Conservation (phyloP, 2,888 invertebrate species). For the Cryptus viduatorius region DNA sequence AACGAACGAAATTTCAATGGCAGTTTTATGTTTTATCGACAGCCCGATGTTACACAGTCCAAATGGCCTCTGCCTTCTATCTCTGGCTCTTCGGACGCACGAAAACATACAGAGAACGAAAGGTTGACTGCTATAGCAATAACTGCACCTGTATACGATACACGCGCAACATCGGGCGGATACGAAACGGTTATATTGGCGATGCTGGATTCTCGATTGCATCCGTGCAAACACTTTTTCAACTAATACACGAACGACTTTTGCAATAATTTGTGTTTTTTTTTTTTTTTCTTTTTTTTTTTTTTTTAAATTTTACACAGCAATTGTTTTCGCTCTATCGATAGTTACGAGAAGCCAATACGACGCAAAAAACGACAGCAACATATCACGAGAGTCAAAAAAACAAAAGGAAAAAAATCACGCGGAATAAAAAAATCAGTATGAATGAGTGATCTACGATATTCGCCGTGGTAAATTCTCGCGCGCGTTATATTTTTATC, state of each 20-base stretch:
- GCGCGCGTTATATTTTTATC: neutral
- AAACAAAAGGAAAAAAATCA: neutral
- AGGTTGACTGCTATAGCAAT: neutral
- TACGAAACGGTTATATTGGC: neutral
- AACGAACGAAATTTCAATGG: conserved; percentile 51
- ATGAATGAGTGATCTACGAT: neutral
- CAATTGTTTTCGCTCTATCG: neutral
- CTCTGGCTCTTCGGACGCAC: conserved; percentile 14
- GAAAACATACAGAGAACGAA: neutral
- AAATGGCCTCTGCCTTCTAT: conserved; percentile 17
- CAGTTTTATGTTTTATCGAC: conserved; percentile 63
- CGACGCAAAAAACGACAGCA: neutral
- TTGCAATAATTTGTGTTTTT: neutral
- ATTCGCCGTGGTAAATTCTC: neutral
- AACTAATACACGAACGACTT: neutral
- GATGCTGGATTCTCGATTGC: neutral
- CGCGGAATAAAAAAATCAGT: neutral
- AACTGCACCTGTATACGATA: neutral
- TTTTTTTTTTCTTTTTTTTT: neutral
- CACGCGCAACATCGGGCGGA: neutral
- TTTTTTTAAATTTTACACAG: neutral
- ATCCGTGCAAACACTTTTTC: neutral
- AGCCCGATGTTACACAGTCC: conserved; percentile 52
- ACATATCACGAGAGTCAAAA: neutral
- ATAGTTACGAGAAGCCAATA: neutral